Percentiles rank a stretch among this genome's conserved stretches.
Conservation (phyloP, 2,113 vertebrate species). For the Megaleporinus macrocephalus region DNA sequence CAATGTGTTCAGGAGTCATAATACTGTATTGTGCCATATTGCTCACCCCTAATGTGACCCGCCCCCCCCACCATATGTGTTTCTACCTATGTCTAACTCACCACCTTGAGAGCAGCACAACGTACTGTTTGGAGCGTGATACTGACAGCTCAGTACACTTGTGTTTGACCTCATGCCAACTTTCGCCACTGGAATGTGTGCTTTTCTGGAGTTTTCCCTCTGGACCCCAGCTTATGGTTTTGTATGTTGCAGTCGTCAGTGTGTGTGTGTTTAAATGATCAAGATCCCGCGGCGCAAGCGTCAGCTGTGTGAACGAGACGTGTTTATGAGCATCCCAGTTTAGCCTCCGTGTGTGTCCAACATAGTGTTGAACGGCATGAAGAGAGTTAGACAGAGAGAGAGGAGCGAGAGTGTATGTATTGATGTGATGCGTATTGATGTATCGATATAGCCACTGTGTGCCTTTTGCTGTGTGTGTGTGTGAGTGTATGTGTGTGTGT, state of each 20-base stretch:
- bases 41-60: too few species aligned
- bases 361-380: too few species aligned
- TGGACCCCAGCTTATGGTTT: too few species aligned
- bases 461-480: background rate
- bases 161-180: constrained; percentile 92
- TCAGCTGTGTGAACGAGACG: too few species aligned
- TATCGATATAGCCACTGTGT: too few species aligned
- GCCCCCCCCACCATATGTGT: background rate
- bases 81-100: constrained; percentile 18
- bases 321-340: background rate
- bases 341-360: background rate
- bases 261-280: background rate
- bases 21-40: too few species aligned
- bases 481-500: background rate
- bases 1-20: too few species aligned
- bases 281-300: too few species aligned
- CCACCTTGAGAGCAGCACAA: constrained; percentile 92
- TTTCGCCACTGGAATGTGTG: constrained; percentile 17
- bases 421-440: constrained; percentile 3
- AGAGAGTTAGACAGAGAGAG: background rate
- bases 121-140: constrained; percentile 90
- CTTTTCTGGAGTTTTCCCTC: too few species aligned
- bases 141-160: constrained; percentile 93
- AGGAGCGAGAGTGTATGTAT: constrained; percentile 11
- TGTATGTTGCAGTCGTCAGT: background rate